Evolutionary conservation across 1,140 invertebrate species (phyloP).

Genomic region (Listronotus bonariensis): DNA sequence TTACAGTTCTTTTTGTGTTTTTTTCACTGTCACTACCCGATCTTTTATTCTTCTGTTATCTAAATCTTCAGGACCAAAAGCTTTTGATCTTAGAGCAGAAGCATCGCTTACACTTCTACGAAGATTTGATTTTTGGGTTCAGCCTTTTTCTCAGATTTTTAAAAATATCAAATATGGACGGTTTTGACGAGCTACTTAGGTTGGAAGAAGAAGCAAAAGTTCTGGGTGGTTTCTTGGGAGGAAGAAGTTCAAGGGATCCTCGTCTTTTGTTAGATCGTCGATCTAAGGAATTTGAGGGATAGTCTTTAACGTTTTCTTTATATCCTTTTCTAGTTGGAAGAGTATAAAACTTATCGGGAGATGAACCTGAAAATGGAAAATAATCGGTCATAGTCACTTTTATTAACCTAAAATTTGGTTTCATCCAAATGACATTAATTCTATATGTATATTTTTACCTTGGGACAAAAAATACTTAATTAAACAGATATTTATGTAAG

Average conservation of each 20-base stretch:
- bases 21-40: slow-evolving; percentile 57
- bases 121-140: slow-evolving; percentile 56
- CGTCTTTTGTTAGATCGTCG: slow-evolving; percentile 48
- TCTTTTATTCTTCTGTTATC: slow-evolving; percentile 52
- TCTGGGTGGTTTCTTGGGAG: slow-evolving; percentile 51
- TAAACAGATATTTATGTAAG: no score
- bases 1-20: slow-evolving; percentile 24
- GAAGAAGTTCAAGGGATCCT: slow-evolving; percentile 45
- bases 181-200: slow-evolving; percentile 54
- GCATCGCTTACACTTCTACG: slow-evolving; percentile 74
- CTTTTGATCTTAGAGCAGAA: slow-evolving; percentile 61
- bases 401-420: no score
- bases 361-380: slow-evolving; percentile 53
- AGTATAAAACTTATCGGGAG: slow-evolving; percentile 67
- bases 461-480: no score
- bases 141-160: slow-evolving; percentile 57
- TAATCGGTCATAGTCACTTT: no score
- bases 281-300: slow-evolving; percentile 44
- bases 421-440: no score
- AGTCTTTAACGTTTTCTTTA: slow-evolving; percentile 12
- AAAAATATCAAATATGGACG: slow-evolving; percentile 65
- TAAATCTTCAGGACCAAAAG: slow-evolving; percentile 54
- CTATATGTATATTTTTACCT: no score
- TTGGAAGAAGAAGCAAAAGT: slow-evolving; percentile 55
- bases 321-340: slow-evolving; percentile 55